These are phyloP conservation scores for Agrotis clavis DNA, from an alignment of 2,888 invertebrate species.

Conservation along the genomic window DNA sequence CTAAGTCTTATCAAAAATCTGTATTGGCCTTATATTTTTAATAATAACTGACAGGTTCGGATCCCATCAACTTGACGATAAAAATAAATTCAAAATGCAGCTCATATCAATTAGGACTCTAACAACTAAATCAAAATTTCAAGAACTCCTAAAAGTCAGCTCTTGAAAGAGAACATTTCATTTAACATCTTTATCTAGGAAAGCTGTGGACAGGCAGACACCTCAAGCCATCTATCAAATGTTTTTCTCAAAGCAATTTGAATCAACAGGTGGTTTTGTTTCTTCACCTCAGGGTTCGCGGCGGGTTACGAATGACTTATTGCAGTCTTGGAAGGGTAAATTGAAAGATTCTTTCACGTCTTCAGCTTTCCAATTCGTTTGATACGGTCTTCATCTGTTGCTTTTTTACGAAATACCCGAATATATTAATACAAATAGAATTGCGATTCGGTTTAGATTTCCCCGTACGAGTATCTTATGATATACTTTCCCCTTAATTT, in stretches of 20 bases:
- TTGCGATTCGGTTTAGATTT: constrained; percentile 13
- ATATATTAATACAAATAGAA: constrained; percentile 8
- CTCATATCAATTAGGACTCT: background rate
- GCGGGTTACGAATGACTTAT: constrained; percentile 57
- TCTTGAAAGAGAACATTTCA: constrained; percentile 13
- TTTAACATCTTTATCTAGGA: constrained; percentile 18
- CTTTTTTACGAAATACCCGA: background rate
- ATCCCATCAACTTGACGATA: background rate
- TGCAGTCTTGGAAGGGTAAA: constrained; percentile 36
- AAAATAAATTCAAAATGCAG: background rate
- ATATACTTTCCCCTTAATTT: constrained; percentile 7
- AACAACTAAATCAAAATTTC: background rate
- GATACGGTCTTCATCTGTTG: constrained; percentile 20
- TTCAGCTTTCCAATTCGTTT: constrained; percentile 17
- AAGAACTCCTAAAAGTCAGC: background rate
- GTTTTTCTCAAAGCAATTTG: constrained; percentile 53
- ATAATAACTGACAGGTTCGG: background rate
- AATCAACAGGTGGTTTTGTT: constrained; percentile 69
- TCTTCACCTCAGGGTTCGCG: constrained; percentile 48
- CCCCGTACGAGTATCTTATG: background rate
- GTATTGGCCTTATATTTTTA: background rate
- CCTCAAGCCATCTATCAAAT: constrained; percentile 41
- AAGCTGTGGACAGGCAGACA: constrained; percentile 21
- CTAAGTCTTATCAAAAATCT: background rate
- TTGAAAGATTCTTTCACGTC: constrained; percentile 34